A percentile compares a stretch with the other conserved stretches of the same genome.
Conservation (phyloP, 2,888 invertebrate species). For the Phengaris alcon region DNA sequence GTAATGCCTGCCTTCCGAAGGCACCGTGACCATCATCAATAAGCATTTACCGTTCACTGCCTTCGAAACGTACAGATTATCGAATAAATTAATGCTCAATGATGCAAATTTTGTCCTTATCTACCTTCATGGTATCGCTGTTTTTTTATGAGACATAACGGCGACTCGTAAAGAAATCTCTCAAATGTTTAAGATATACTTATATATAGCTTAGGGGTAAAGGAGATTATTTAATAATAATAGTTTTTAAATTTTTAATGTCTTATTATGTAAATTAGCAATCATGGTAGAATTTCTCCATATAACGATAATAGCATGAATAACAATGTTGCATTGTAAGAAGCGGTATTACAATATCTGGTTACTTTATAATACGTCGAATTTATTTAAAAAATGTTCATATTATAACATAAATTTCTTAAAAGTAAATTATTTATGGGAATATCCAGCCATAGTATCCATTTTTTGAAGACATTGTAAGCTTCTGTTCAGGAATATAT, state of each 20-base stretch:
- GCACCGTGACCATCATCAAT: conserved; percentile 68
- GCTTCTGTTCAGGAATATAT: too few species aligned
- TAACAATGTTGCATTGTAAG: neutral
- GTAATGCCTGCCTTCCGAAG: conserved; percentile 54
- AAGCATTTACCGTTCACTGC: conserved; percentile 60
- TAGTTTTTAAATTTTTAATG: neutral
- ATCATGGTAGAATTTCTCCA: neutral
- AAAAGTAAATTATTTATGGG: too few species aligned
- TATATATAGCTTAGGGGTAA: conserved; percentile 5
- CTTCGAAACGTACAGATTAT: conserved; percentile 52
- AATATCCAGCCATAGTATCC: too few species aligned
- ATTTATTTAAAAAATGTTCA: too few species aligned
- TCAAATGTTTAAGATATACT: conserved; percentile 16
- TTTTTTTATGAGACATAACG: conserved; percentile 12
- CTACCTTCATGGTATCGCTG: conserved; percentile 1
- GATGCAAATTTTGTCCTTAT: conserved; percentile 21
- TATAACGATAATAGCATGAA: neutral
- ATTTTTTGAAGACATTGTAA: too few species aligned
- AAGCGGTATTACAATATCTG: too few species aligned
- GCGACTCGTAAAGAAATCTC: conserved; percentile 14
- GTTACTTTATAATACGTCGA: too few species aligned
- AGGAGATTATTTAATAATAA: conserved; percentile 16
- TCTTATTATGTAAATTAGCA: neutral
- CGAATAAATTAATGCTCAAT: conserved; percentile 44
- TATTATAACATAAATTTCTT: too few species aligned